Percentiles rank a stretch among this genome's conserved stretches.
These are phyloP conservation scores for Monodelphis domestica DNA, from an alignment of 2,797 vertebrate species.

Conservation along the genomic window DNA sequence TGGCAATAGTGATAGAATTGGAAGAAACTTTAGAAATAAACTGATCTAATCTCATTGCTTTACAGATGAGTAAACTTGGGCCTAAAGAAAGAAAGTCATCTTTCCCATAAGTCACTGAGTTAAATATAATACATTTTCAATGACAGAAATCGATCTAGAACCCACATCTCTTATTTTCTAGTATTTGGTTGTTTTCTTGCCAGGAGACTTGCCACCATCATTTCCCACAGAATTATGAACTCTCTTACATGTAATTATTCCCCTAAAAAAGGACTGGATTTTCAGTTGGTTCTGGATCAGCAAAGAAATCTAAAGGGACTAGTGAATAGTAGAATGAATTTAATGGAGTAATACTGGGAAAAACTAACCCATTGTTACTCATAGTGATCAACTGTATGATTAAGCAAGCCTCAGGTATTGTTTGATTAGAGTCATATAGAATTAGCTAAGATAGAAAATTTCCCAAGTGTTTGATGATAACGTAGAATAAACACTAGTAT, in stretches of 20 bases:
- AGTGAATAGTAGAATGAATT: conserved; percentile 4
- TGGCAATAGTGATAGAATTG: background rate
- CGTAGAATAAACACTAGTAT: conserved; percentile 3
- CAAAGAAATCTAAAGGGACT: background rate
- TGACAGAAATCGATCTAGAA: background rate
- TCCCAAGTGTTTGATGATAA: background rate
- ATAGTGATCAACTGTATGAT: background rate
- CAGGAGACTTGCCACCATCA: background rate
- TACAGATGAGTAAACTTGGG: background rate
- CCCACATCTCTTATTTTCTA: background rate
- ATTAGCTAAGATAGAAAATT: conserved; percentile 24
- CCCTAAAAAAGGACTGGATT: background rate
- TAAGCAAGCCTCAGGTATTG: background rate
- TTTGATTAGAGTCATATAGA: conserved; percentile 17
- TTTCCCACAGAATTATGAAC: background rate
- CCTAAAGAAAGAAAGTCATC: background rate
- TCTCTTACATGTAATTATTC: background rate
- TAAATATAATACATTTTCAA: background rate
- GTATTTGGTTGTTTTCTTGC: background rate
- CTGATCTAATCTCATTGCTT: background rate
- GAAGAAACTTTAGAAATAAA: background rate
- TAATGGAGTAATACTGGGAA: background rate
- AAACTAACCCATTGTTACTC: background rate
- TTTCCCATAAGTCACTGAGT: background rate
- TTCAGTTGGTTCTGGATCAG: background rate